A percentile compares a stretch with the other conserved stretches of the same genome.
Evolutionary conservation across 2,888 invertebrate species (phyloP).

Genomic region (Apodemia mormo): DNA sequence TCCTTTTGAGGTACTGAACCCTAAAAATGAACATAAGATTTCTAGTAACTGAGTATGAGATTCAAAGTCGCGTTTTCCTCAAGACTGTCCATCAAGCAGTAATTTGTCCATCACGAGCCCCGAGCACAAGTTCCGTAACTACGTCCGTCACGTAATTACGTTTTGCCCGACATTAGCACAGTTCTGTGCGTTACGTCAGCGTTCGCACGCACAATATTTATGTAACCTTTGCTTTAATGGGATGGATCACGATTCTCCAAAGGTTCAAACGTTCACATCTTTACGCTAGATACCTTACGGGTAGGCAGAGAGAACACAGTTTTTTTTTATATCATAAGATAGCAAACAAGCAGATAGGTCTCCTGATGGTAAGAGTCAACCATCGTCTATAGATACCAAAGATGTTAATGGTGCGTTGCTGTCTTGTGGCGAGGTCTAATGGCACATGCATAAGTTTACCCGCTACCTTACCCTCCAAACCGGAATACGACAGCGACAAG

Average conservation of each 20-base stretch:
- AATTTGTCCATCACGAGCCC: conserved; percentile 24
- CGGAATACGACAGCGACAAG: too few species aligned
- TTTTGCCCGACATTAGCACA: conserved; percentile 13
- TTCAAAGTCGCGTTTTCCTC: conserved; percentile 18
- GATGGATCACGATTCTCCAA: background rate
- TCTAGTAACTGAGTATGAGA: too few species aligned
- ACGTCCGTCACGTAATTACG: conserved; percentile 15
- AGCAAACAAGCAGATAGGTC: too few species aligned
- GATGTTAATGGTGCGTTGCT: too few species aligned
- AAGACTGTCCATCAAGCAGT: conserved; percentile 19
- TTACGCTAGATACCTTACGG: background rate
- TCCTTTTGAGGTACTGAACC: too few species aligned
- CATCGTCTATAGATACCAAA: too few species aligned
- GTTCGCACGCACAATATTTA: conserved; percentile 15
- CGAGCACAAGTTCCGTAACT: conserved; percentile 6
- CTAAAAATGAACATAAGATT: too few species aligned
- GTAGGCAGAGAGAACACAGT: background rate
- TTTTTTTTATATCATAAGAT: too few species aligned
- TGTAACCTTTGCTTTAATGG: conserved; percentile 2
- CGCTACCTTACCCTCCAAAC: too few species aligned
- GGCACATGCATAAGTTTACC: too few species aligned
- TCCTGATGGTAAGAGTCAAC: too few species aligned
- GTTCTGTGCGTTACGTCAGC: conserved; percentile 1
- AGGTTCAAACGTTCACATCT: background rate
- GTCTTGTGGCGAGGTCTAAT: too few species aligned